Base-by-base conservation (phyloP, 2,113 vertebrate species). In the Diphyllodes magnificus region DNA sequence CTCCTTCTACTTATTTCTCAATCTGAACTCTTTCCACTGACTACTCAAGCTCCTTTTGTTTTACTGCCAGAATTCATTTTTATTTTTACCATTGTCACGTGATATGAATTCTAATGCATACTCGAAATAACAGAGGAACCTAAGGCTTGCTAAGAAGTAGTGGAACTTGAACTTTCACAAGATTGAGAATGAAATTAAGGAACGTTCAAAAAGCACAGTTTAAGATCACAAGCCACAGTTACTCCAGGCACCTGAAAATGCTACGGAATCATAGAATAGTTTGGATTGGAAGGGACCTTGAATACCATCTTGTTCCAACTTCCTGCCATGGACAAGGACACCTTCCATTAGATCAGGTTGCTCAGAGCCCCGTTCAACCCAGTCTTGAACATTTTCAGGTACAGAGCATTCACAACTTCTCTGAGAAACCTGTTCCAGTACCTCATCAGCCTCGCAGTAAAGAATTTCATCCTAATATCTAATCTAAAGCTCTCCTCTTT, bases 41-140 rank as follows among this genome's bases (percentile, higher is more conserved):
- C 23, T 60, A 76, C 15, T 61, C 2, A 69, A 82, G 16, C 51
- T 79, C 10, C 25, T 66, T 54, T 25, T 44, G 6, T 30, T 70
- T 44, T 30, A 8, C 8, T 0, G 1, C 15, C 5, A 4, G 2
- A 86, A 86, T 54, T 75, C 0, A 13, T 66, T 85, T 70, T 78
- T 15, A 19, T 20, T 89, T 88, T 83, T 69, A 81, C 7, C 19
- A 50, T 0, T 53, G 23, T 50, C 15, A 82, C 45, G 37, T 6
- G 2, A 5, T 33, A 82, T 24, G 27, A 93, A 65, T 37, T 88
- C 37, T 65, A 77, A 79, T 44, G 50, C 0, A 0, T 14, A 60
- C 19, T 39, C 3, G 0, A 79, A 92, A 54, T 50, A 94, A 51
- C 5, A 85, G 9, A 86, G 23, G 49, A 89, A 87, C 6, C 13